Base-by-base conservation (phyloP, 2,113 vertebrate genomes). In the Andinoacara biseriatus region DNA sequence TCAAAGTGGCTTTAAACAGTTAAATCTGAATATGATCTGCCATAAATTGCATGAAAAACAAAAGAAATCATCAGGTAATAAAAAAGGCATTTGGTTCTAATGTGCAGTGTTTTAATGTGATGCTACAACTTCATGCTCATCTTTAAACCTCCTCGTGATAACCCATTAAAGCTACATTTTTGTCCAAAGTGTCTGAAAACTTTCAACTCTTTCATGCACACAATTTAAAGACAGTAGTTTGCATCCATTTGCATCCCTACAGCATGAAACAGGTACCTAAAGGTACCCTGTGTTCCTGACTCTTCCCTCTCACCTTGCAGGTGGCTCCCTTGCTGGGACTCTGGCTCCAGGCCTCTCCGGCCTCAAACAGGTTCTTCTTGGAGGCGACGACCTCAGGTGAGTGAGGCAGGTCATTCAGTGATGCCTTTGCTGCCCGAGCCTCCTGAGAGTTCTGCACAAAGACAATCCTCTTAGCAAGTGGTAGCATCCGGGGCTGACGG, bases 321-420 rank as follows among this genome's bases (percentile, higher is more conserved):
- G 91, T 7, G 0, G 89, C 29, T 40, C 87, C 72, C 91, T 94
- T 98, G 59, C 96, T 0, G 0, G 87, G 5, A 26, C 90, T 94
- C 8, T 94, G 97, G 79, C 92, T 94, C 92, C 95, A 95, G 17
- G 96, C 91, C 3, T 98, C 97, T 22, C 97, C 96, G 0, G 94
- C 95, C 91, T 99, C 98, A 95, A 98, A 99, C 31, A 95, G 94
- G 76, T 75, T 97, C 95, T 97, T 99, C 20, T 96, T 98, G 85
- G 92, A 96, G 18, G 97, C 94, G 59, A 99, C 96, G 0, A 95
- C 95, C 90, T 96, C 96, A 38, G 95, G 95, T 0, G 95, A 94
- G 81, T 76, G 90, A 9, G 96, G 96, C 82, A 98, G 89, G 81
- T 99, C 97, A 9, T 93, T 86, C 72, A 92, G 93, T 0, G 96